Percentiles rank a stretch among this genome's conserved stretches.
These are phyloP conservation scores for Rana temporaria DNA, from an alignment of 2,113 vertebrate species.

Conservation along the genomic window DNA sequence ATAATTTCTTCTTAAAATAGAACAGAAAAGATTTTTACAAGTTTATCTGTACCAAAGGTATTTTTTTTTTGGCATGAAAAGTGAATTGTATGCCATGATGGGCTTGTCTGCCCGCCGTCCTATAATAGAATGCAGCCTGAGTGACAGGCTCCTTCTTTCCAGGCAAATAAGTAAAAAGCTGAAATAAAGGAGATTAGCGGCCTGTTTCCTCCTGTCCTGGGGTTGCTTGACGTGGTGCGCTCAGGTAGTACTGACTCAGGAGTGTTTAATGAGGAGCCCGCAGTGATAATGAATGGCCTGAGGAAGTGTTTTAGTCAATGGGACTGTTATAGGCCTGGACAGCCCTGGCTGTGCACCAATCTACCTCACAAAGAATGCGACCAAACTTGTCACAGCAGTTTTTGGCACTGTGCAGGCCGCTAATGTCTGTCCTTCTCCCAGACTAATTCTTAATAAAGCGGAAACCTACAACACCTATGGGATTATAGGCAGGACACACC, in stretches of 20 bases:
- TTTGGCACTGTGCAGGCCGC: background rate
- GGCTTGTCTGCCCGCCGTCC: background rate
- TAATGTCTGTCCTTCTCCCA: background rate
- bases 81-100: background rate
- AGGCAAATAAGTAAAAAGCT: conserved; percentile 19
- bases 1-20: too few species aligned
- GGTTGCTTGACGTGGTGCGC: conserved; percentile 10
- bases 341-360: conserved; percentile 12
- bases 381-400: conserved; percentile 16
- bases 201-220: conserved; percentile 19
- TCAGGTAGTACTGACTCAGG: conserved; percentile 30
- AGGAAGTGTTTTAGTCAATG: conserved; percentile 36
- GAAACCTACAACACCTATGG: background rate
- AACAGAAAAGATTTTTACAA: too few species aligned
- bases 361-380: conserved; percentile 31
- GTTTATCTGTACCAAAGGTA: too few species aligned
- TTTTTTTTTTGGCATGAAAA: background rate
- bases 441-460: background rate
- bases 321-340: conserved; percentile 24
- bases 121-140: background rate
- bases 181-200: conserved; percentile 20
- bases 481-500: too few species aligned
- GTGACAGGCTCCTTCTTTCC: conserved; percentile 3
- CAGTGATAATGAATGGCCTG: conserved; percentile 45
- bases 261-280: conserved; percentile 42